Base-by-base conservation (phyloP, 2,888 invertebrate genomes). In the Sericinus montela region DNA sequence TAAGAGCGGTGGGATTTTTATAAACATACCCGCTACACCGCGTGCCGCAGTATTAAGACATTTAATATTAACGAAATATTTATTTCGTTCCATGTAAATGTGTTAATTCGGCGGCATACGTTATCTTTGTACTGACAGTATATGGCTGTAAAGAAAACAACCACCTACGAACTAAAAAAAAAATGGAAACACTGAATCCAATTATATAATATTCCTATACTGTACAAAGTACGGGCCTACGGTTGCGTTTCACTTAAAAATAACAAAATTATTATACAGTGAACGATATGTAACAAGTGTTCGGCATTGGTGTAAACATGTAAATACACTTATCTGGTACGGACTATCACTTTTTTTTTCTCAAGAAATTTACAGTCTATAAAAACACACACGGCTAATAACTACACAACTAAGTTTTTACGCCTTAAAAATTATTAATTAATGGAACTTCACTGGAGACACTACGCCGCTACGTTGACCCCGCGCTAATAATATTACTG, bases 251-350 rank as follows among this genome's bases (percentile, higher is more conserved):
- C 40, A 39, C 39, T 43, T 50, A 54, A 38, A 48, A 16, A 52
- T 47, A 46, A 50, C 44, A 45, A n/a, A n/a, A 29, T 19, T 69
- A 69, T 64, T 68, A 67, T 75, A 79, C 69, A 77, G 84, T 85
- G 84, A 77, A 78, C 75, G 82, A 84, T 83, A 85, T 83, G 82
- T 85, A 86, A 86, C 84, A 72, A 84, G 85, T 83, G 86, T 79
- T 62, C 62, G 61, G 65, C 64, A 67, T 50, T 65, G 56, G 55
- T 64, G 62, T 69, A 71, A 65, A 72, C 69, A 67, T 53, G 74
- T 79, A 80, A 80, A 80, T 80, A 80, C 80, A 79, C 69, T 67
- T 72, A 74, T 79, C 77, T 75, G 74, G 76, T 80, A 80, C 78
- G 62, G 65, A 75, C 70, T 69, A 67, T 69, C 65, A 67, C 70